phyloP scores from a whole-genome alignment of 2,113 vertebrate species.

The Helogale parvula region DNA sequence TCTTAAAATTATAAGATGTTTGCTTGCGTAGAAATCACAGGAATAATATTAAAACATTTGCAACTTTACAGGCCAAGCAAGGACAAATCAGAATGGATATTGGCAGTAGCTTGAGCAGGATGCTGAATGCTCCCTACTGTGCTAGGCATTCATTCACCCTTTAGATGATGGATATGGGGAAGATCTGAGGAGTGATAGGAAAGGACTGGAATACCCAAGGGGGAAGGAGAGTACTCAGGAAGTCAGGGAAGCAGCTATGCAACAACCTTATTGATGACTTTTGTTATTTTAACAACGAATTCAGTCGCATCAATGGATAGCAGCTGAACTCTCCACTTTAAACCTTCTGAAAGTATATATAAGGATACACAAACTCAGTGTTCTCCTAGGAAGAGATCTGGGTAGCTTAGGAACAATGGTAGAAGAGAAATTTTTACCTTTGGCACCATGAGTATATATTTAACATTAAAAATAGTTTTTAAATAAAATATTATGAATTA shows the following conservation, averaged over 20 bases:
- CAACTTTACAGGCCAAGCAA: background rate
- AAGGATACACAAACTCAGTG: background rate
- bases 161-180: background rate
- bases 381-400: background rate
- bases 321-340: background rate
- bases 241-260: background rate
- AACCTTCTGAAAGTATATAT: background rate
- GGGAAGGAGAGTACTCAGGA: background rate
- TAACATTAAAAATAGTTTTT: background rate
- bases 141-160: background rate
- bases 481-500: background rate
- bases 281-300: slow-evolving; percentile 10
- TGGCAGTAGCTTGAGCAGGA: background rate
- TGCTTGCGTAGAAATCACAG: background rate
- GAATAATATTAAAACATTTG: background rate
- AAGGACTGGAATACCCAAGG: background rate
- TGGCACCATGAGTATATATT: background rate
- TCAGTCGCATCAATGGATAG: background rate
- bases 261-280: background rate
- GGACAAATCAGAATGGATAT: background rate
- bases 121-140: background rate
- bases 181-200: background rate
- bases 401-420: background rate
- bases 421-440: background rate
- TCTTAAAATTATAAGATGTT: background rate